These are phyloP conservation scores for Entomobrya proxima DNA, from an alignment of 2,888 invertebrate species.

Conservation along the genomic window DNA sequence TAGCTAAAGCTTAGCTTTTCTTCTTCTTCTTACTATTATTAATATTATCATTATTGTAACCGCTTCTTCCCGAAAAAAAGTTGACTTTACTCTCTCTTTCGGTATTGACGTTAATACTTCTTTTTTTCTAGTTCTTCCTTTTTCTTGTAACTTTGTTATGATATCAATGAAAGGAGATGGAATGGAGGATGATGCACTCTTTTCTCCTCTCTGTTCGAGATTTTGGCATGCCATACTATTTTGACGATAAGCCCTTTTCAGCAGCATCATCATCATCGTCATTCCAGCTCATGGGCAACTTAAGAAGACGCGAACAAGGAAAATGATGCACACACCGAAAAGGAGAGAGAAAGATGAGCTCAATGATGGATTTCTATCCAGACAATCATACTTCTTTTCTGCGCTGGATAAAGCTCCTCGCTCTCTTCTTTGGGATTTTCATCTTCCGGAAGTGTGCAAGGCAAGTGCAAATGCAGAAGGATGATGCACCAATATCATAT, in stretches of 20 bases:
- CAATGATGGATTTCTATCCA: conserved; percentile 49
- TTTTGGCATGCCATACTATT: conserved; percentile 24
- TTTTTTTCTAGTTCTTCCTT: not conserved
- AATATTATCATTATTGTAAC: not conserved
- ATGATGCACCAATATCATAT: not conserved
- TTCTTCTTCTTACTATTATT: not conserved
- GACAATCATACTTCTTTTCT: conserved; percentile 4
- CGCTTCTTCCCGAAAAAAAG: not conserved
- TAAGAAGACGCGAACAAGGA: not conserved
- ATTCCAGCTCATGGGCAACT: not conserved
- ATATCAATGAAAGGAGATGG: not conserved
- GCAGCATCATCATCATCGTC: not conserved
- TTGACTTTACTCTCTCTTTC: not conserved
- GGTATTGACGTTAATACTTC: not conserved
- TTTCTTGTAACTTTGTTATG: not conserved
- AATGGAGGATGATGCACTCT: conserved; percentile 24
- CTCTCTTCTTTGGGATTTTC: not conserved
- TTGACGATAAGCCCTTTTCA: conserved; percentile 35
- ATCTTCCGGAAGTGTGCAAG: not conserved
- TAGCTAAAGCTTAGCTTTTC: not conserved
- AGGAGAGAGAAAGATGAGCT: conserved; percentile 27
- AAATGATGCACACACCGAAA: not conserved
- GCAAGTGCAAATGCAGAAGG: conserved; percentile 13
- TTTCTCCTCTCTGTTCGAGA: conserved; percentile 24
- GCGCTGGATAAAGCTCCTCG: not conserved